Percentiles rank a stretch among this genome's conserved stretches.
These are phyloP conservation scores for Trichogramma dendrolimi DNA, from an alignment of 2,888 invertebrate genomes.

Conservation along the genomic window DNA sequence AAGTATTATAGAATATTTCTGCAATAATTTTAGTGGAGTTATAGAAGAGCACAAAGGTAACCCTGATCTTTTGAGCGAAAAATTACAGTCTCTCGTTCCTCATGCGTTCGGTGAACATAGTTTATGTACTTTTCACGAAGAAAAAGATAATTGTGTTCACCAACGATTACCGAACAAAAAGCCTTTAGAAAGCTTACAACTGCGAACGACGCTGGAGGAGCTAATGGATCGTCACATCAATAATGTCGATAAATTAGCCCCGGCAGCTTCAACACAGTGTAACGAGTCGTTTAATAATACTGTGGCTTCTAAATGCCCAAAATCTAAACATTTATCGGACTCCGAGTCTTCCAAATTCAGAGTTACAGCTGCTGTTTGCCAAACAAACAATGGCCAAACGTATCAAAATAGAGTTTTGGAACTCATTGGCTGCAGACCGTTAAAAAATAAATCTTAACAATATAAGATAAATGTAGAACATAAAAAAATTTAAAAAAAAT, in stretches of 20 bases:
- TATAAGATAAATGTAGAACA: constrained; percentile 4
- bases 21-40: background rate
- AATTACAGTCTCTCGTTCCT: background rate
- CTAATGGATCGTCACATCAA: background rate
- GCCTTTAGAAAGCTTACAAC: background rate
- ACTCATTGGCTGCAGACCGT: constrained; percentile 9
- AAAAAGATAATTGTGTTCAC: background rate
- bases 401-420: constrained; percentile 9
- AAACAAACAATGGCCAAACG: constrained; percentile 11
- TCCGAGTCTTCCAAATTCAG: constrained; percentile 7
- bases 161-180: background rate
- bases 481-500: constrained; percentile 6
- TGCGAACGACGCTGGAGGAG: background rate
- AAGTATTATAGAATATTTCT: background rate
- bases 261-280: background rate
- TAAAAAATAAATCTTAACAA: constrained; percentile 2
- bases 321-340: background rate
- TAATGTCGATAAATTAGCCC: background rate
- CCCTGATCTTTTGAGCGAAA: background rate
- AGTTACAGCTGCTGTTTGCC: constrained; percentile 23
- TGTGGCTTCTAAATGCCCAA: background rate
- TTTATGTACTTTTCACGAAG: background rate
- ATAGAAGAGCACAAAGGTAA: background rate
- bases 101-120: background rate
- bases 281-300: background rate